phyloP scores from a whole-genome alignment of 2,113 vertebrate species.

The Argyrosomus japonicus region DNA sequence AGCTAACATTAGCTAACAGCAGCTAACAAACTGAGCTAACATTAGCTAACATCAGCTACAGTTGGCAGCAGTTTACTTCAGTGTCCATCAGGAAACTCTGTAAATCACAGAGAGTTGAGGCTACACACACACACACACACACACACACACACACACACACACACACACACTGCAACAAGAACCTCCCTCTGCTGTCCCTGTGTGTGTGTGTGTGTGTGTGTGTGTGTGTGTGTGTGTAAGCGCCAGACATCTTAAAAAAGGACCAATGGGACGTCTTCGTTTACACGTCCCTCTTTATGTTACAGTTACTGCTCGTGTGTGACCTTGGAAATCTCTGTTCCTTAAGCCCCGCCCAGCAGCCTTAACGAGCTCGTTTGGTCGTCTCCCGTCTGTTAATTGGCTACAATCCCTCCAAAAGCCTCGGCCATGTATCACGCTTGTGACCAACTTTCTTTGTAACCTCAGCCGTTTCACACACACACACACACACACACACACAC shows the following conservation, averaged over 20 bases:
- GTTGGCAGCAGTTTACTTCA: too few species aligned
- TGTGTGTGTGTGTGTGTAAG: constrained; percentile 10
- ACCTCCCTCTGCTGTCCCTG: constrained; percentile 31
- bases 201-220: constrained; percentile 3
- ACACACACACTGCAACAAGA: constrained; percentile 52
- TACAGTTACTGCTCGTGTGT: constrained; percentile 15
- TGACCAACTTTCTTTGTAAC: background rate
- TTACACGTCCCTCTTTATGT: constrained; percentile 30
- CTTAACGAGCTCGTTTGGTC: constrained; percentile 6
- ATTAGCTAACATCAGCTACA: too few species aligned
- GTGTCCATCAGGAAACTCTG: too few species aligned
- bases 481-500: constrained; percentile 12
- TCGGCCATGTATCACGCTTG: background rate
- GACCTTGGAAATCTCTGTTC: constrained; percentile 42
- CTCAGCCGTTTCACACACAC: background rate
- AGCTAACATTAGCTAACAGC: too few species aligned
- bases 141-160: constrained; percentile 34
- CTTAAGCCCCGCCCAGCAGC: background rate
- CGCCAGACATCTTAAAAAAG: constrained; percentile 8
- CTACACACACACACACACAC: constrained; percentile 29
- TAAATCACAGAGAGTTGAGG: too few species aligned
- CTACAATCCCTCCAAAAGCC: background rate
- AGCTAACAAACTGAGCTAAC: too few species aligned
- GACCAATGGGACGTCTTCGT: constrained; percentile 47
- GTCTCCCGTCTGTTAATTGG: background rate